Base-by-base conservation (phyloP, 2,113 vertebrate species). In the Etia nguti region DNA sequence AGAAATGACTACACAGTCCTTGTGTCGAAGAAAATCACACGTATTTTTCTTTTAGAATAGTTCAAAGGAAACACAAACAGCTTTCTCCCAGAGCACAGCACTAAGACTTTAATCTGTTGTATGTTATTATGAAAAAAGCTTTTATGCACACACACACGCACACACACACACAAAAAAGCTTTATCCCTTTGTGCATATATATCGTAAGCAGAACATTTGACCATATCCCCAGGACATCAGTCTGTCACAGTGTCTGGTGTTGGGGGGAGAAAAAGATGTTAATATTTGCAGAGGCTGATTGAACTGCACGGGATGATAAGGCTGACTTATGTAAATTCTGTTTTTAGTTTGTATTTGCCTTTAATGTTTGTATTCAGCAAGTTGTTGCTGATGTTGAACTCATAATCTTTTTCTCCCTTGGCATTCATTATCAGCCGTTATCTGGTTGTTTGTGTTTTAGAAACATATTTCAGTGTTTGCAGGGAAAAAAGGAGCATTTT, bases 121-220 rank as follows among this genome's bases (percentile, higher is more conserved):
- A 68, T 81, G 24, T 83, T 87, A 89, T 85, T 75, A 85, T 2
- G 8, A 83, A 92, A 86, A 73, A 93, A 73, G 65, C 65, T 65
- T 81, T 83, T 60, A 77, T 80, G 55, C 60, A 82, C 60, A 83
- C 54, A 86, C 41, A 59, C 26, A 36, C 34, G 82, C 31, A 34
- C 31, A 59, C 16, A 60, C 1, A 20, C n/a, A 55, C 1, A 24
- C 2, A 10, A 84, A 80, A 41, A 59, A 5, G 22, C 54, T 82
- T 92, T 57, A 85, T 89, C 73, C 83, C 60, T 90, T 87, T 94
- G 87, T 87, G 82, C 81, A 54, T 90, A 57, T 90, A 57, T 90
- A 62, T 70, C 70, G 62, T n/a, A 82, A 54, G 62, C 88, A 82
- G 81, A 90, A 92, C 80, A 82, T 92, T 88, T 87, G 81, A 84